These are phyloP conservation scores for Paratrypauchen microcephalus DNA, from an alignment of 2,797 vertebrate species.

Conservation along the genomic window DNA sequence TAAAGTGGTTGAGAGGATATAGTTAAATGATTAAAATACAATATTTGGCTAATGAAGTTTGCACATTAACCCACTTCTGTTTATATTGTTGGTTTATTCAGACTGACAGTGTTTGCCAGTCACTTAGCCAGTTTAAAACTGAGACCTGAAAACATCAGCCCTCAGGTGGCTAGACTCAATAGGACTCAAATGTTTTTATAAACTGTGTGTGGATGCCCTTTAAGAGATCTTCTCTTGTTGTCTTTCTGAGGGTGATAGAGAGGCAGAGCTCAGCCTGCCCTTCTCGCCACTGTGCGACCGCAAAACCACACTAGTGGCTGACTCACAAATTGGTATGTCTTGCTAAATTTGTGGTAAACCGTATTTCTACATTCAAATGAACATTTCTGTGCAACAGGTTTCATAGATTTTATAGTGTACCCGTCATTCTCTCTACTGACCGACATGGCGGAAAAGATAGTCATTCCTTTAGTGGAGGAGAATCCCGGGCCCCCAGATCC, in stretches of 20 bases:
- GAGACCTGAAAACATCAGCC: not conserved
- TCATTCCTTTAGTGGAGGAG: slow-evolving; percentile 86
- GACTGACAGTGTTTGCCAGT: slow-evolving; percentile 1
- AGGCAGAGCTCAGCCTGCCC: slow-evolving; percentile 88
- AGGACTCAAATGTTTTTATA: slow-evolving; percentile 49
- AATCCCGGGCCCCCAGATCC: slow-evolving; percentile 75
- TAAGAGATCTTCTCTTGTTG: slow-evolving; percentile 64
- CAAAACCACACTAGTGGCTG: slow-evolving; percentile 87
- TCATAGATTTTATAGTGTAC: slow-evolving; percentile 95
- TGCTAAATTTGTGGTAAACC: slow-evolving; percentile 4
- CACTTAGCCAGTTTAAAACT: slow-evolving; percentile 9
- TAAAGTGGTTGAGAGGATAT: too few relatives aligned
- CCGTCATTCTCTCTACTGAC: slow-evolving; percentile 92
- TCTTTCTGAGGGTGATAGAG: slow-evolving; percentile 88
- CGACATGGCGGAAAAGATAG: slow-evolving; percentile 90
- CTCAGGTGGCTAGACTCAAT: slow-evolving; percentile 28
- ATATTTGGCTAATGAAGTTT: not conserved
- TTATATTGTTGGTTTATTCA: not conserved
- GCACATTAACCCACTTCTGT: not conserved
- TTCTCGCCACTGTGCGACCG: slow-evolving; percentile 93
- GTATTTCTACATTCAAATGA: not conserved
- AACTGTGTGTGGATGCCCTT: slow-evolving; percentile 54
- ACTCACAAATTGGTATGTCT: slow-evolving; percentile 91
- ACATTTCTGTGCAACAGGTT: slow-evolving; percentile 73
- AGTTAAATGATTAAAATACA: not conserved